These are phyloP conservation scores for Chaenogobius annularis DNA, from an alignment of 2,113 vertebrate genomes.

Conservation along the genomic window DNA sequence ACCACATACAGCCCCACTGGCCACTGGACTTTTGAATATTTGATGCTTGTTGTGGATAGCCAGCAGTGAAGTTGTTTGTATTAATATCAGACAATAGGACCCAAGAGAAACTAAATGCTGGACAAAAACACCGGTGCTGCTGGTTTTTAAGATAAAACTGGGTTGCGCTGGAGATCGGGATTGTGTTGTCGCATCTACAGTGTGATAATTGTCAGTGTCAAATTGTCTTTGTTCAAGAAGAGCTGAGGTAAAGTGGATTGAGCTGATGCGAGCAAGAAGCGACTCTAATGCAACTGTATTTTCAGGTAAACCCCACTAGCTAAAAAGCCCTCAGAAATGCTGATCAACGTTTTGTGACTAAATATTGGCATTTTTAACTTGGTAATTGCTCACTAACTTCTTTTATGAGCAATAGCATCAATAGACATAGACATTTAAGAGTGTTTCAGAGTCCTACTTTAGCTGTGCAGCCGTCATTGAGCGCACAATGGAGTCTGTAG, in stretches of 20 bases:
- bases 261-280: background rate
- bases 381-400: background rate
- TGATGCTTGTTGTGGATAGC: constrained; percentile 46
- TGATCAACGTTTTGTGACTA: background rate
- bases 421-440: background rate
- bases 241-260: background rate
- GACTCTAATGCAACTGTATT: background rate
- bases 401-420: background rate
- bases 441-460: background rate
- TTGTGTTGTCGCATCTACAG: too few species aligned
- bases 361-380: background rate
- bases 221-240: background rate
- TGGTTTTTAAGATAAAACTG: background rate
- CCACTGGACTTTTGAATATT: constrained; percentile 46
- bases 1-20: constrained; percentile 7
- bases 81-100: constrained; percentile 21
- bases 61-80: constrained; percentile 22
- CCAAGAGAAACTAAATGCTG: constrained; percentile 3
- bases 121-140: background rate
- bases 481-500: background rate
- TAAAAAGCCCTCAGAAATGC: background rate
- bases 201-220: background rate
- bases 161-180: background rate
- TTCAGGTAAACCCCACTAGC: background rate
- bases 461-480: background rate